phyloP scores from a whole-genome alignment of 2,113 vertebrate species.

The Chaetodon trifascialis region DNA sequence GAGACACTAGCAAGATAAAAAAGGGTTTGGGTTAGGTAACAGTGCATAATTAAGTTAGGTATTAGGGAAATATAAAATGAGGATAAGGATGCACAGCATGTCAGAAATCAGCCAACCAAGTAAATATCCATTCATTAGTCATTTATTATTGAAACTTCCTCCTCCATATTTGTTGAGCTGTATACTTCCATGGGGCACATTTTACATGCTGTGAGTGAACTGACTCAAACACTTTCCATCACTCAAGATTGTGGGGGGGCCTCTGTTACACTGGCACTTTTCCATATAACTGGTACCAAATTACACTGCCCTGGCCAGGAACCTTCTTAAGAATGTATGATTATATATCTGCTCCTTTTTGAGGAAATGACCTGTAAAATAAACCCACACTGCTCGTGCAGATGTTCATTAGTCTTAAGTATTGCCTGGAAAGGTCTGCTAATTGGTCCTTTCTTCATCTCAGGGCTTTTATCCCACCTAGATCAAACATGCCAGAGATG shows the following conservation, averaged over 20 bases:
- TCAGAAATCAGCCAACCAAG: background rate
- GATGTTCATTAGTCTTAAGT: background rate
- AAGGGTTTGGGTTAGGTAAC: too few species aligned
- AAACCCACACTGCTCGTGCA: background rate
- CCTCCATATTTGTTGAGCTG: background rate
- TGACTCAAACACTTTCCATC: background rate
- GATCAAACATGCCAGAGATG: background rate
- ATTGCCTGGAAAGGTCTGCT: background rate
- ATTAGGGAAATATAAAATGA: background rate
- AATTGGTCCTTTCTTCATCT: slow-evolving; percentile 2
- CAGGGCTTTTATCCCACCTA: slow-evolving; percentile 16
- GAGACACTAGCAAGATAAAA: too few species aligned
- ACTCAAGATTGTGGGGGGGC: too few species aligned
- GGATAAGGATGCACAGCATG: too few species aligned
- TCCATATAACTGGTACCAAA: background rate
- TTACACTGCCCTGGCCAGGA: background rate
- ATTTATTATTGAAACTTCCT: background rate
- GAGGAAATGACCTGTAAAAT: slow-evolving; percentile 2
- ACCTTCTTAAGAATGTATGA: background rate
- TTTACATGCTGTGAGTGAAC: background rate
- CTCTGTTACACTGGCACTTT: background rate
- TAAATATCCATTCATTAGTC: background rate
- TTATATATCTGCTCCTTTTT: background rate
- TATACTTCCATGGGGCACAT: too few species aligned
- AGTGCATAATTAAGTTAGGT: too few species aligned